Percentiles rank a stretch among this genome's conserved stretches.
phyloP scores from a whole-genome alignment of 2,797 vertebrate species.

The Sciurus carolinensis region DNA sequence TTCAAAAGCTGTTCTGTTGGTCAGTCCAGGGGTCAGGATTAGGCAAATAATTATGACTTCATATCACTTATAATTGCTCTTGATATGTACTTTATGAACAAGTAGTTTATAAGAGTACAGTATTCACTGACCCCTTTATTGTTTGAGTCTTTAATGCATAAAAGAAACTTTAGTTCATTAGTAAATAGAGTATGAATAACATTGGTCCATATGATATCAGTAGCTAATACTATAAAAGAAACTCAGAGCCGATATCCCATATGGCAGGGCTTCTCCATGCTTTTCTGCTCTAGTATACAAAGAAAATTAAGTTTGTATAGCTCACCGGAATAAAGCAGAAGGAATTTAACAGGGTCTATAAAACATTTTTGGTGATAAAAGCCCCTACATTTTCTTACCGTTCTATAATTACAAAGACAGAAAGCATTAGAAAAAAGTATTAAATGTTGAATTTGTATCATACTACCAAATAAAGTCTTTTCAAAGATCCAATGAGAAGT shows the following conservation, averaged over 20 bases:
- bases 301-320: neutral
- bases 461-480: slow-evolving; percentile 43
- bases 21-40: neutral
- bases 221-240: neutral
- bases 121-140: neutral
- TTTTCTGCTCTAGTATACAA: neutral
- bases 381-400: neutral
- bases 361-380: neutral
- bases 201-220: neutral
- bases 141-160: neutral
- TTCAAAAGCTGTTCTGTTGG: fast-evolving
- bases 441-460: slow-evolving; percentile 32
- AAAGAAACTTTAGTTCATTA: neutral
- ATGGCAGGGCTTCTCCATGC: neutral
- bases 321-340: neutral
- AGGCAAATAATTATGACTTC: neutral
- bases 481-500: neutral
- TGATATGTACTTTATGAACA: neutral
- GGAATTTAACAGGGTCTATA: neutral
- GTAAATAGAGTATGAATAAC: neutral
- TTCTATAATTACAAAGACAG: neutral
- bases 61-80: neutral
- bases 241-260: neutral
- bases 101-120: neutral
- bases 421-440: neutral